Evolutionary conservation across 2,888 invertebrate species (phyloP).

Genomic region (Mimumesa dahlbomi): DNA sequence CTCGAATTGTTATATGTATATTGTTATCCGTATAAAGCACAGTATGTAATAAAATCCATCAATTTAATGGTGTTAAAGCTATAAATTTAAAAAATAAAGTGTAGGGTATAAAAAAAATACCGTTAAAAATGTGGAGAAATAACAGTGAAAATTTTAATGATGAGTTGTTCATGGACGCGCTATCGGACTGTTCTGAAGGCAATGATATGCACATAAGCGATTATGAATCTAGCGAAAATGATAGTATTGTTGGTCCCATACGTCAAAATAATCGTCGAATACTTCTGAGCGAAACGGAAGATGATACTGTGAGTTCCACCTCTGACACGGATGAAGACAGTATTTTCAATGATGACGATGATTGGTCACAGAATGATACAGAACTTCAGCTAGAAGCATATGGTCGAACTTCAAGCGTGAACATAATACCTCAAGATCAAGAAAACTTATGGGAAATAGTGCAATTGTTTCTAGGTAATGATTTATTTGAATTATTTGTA

Average conservation of each 20-base stretch:
- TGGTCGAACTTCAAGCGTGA: too few species aligned
- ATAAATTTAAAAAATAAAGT: constrained; percentile 22
- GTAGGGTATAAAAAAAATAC: constrained; percentile 27
- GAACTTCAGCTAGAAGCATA: too few species aligned
- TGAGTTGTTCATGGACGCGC: constrained; percentile 25
- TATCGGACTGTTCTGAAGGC: constrained; percentile 33
- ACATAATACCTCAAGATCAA: constrained; percentile 26
- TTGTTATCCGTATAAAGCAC: constrained; percentile 18
- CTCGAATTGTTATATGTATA: background rate
- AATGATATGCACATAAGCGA: constrained; percentile 14
- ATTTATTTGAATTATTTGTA: too few species aligned
- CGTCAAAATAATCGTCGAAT: constrained; percentile 34
- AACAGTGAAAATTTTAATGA: too few species aligned
- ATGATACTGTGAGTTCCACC: constrained; percentile 31
- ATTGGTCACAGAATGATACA: too few species aligned
- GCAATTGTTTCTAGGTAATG: constrained; percentile 31
- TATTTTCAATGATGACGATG: constrained; percentile 27
- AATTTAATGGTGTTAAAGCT: constrained; percentile 14
- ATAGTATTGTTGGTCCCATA: constrained; percentile 20
- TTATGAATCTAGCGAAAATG: constrained; percentile 24
- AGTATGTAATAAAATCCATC: constrained; percentile 29
- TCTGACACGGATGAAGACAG: too few species aligned
- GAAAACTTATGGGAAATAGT: constrained; percentile 28
- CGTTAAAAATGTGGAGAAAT: constrained; percentile 26
- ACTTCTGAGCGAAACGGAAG: constrained; percentile 31